Conservation (phyloP, 2,113 vertebrate genomes). For the Channa maculata region DNA sequence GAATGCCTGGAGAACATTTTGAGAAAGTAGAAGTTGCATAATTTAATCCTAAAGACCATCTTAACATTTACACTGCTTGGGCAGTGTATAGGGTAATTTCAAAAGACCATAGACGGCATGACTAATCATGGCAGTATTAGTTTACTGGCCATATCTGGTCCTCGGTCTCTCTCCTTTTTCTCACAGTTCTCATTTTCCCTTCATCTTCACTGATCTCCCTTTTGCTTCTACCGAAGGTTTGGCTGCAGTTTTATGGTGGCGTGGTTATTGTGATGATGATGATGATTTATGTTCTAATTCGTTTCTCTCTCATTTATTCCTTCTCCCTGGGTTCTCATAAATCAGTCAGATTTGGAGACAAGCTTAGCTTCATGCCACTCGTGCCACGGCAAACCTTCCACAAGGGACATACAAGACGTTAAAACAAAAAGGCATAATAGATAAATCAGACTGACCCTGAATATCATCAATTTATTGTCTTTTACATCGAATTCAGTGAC, state of each 20-base stretch:
- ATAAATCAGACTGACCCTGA: constrained; percentile 37
- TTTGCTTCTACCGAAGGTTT: constrained; percentile 46
- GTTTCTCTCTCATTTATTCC: constrained; percentile 54
- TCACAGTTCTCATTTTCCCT: constrained; percentile 72
- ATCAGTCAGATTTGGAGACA: constrained; percentile 61
- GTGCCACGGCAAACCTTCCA: constrained; percentile 51
- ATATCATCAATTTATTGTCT: constrained; percentile 29
- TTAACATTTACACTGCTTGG: not conserved
- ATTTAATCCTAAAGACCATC: not conserved
- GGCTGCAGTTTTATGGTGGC: constrained; percentile 65
- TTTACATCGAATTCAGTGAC: constrained; percentile 22
- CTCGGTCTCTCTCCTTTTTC: constrained; percentile 63
- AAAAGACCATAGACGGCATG: constrained; percentile 53
- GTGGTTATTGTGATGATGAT: constrained; percentile 65
- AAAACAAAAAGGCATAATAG: constrained; percentile 18
- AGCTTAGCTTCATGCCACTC: constrained; percentile 47
- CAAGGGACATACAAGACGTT: constrained; percentile 40
- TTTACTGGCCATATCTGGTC: constrained; percentile 67
- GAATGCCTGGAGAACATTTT: no score
- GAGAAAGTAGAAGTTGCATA: no score
- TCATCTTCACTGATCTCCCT: constrained; percentile 40
- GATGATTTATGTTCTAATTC: constrained; percentile 72
- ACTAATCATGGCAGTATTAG: constrained; percentile 67
- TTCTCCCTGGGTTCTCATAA: constrained; percentile 63
- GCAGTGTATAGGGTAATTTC: constrained; percentile 22